Base-by-base conservation (phyloP, 2,113 vertebrate species). In the Stercorarius parasiticus region DNA sequence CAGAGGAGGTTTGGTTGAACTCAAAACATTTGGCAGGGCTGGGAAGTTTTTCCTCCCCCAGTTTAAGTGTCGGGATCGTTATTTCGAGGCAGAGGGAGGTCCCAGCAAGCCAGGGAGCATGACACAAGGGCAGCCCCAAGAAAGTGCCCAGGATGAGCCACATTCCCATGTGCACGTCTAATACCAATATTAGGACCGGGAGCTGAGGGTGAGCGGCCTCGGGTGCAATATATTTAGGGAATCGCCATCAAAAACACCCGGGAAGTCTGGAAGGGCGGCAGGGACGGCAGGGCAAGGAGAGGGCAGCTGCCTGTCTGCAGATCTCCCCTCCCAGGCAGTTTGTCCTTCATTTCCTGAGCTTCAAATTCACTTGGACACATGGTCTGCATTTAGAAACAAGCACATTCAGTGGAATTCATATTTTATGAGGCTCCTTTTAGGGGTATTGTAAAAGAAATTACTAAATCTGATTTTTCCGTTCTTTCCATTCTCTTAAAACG, bases 341-440 rank as follows among this genome's bases (percentile, higher is more conserved):
- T 96, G 93, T 95, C 96, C 96, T 95, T 97, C 95, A 91, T 90
- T 88, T 93, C 89, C 72, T 81, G 64, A 95, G 87, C 83, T 84
- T 69, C 93, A 88, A 83, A 94, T 96, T 90, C 85, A 45, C 78
- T 94, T 70, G 61, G 93, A 96, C 94, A 97, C 93, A 97, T 94
- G 95, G 92, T 96, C 96, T 86, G 94, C 97, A 97, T 97, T 97
- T 97, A 96, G 96, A 96, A 96, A 74, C 93, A 94, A 88, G 95
- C 49, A 69, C 70, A 59, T 78, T 91, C 61, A 13, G 58, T 78
- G 72, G 76, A 80, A 97, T 95, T 95, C 83, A 95, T 97, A 90
- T 97, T 97, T 97, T 97, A 97, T 96, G 87, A 96, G 86, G 81
- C 43, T 91, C 92, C 81, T 95, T 96, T 90, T 90, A 97, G 77